Percentiles rank a stretch among this genome's conserved stretches.
These are phyloP conservation scores for Drosophila sechellia DNA, from an alignment of 1,140 invertebrate genomes.

Conservation along the genomic window DNA sequence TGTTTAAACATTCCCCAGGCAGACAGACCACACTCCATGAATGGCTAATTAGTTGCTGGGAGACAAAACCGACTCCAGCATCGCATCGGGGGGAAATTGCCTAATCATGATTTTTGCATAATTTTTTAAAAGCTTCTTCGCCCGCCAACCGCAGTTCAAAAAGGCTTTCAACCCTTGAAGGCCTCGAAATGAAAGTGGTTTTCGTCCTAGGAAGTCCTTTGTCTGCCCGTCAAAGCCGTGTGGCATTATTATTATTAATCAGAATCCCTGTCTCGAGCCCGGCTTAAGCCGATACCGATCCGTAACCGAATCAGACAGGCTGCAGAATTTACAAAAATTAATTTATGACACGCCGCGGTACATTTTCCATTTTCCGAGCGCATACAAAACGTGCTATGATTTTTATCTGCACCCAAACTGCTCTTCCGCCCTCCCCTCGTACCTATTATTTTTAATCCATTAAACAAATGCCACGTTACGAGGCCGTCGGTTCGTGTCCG, in stretches of 20 bases:
- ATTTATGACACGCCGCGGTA: constrained; percentile 74
- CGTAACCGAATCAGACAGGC: constrained; percentile 48
- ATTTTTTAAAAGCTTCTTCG: constrained; percentile 66
- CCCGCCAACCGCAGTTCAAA: constrained; percentile 43
- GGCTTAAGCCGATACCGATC: constrained; percentile 33
- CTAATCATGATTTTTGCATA: constrained; percentile 80
- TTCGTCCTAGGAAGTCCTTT: constrained; percentile 41
- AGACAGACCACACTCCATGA: constrained; percentile 42
- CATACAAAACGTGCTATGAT: constrained; percentile 69
- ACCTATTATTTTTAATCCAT: constrained; percentile 81
- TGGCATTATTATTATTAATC: constrained; percentile 67
- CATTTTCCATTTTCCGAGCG: constrained; percentile 65
- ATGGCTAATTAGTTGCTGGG: constrained; percentile 65
- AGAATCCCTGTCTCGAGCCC: constrained; percentile 30
- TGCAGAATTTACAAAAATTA: constrained; percentile 73
- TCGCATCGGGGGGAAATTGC: constrained; percentile 60
- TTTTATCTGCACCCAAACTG: constrained; percentile 54
- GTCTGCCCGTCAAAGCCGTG: constrained; percentile 48
- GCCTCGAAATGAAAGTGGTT: constrained; percentile 55
- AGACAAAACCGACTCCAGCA: constrained; percentile 37
- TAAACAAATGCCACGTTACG: constrained; percentile 78
- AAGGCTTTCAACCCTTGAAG: constrained; percentile 50
- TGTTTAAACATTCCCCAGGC: constrained; percentile 49
- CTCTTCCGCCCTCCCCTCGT: constrained; percentile 23
- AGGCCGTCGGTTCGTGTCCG: constrained; percentile 48